Conservation (phyloP, 2,113 vertebrate genomes). For the Connochaetes taurinus region DNA sequence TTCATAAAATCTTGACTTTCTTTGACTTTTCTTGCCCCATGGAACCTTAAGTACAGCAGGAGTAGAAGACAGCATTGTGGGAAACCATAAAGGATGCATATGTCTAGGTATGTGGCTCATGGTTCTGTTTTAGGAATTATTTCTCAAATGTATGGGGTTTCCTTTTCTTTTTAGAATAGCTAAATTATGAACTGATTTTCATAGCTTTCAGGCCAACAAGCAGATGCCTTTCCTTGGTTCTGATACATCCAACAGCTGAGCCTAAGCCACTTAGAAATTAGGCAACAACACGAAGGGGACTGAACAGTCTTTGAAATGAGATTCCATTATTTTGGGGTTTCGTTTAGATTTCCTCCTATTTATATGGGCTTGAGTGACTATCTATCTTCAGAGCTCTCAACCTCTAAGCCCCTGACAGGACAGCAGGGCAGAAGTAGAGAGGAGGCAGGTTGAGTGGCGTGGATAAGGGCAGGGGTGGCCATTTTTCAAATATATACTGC, state of each 20-base stretch:
- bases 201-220: background rate
- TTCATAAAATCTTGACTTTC: background rate
- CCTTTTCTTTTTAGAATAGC: background rate
- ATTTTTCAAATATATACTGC: background rate
- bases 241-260: background rate
- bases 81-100: background rate
- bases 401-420: background rate
- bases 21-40: background rate
- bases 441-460: background rate
- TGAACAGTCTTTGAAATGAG: background rate
- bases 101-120: background rate
- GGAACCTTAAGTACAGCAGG: background rate
- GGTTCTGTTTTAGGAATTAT: slow-evolving; percentile 1
- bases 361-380: background rate
- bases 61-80: background rate
- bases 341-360: background rate
- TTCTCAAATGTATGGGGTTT: background rate
- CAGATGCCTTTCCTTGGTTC: background rate
- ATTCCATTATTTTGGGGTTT: background rate
- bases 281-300: background rate
- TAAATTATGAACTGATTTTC: background rate
- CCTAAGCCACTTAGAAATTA: background rate
- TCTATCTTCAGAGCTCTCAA: background rate
- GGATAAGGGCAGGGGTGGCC: too few relatives aligned
- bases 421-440: background rate